Base-by-base conservation (phyloP, 1,140 invertebrate genomes). In the Drosophila tani region DNA sequence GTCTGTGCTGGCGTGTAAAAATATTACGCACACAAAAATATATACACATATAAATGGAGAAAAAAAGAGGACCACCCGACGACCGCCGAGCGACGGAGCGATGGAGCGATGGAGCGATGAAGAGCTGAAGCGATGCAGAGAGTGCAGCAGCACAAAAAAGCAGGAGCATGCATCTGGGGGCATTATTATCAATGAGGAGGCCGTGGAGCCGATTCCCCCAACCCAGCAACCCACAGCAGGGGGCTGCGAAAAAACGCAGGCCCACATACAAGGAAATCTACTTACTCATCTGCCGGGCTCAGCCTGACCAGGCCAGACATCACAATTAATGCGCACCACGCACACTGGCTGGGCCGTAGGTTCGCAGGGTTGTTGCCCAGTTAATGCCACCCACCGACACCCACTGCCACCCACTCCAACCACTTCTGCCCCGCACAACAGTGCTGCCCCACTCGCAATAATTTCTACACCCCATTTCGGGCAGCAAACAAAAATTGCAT, bases 151-250 rank as follows among this genome's bases (percentile, higher is more conserved):
- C 29, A 53, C 59, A 65, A 51, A 69, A 53, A 51, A 35, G 11
- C 17, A 40, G 19, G 35, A 49, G 40, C 27, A 27, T 40, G 35
- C 66, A 43, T 15, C 59, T 32, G 60, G 84, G 63, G 81, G 85
- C 81, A 82, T 91, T 90, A 90, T 90, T 90, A 85, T 90, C 85
- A 90, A 85, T 90, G 86, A 90, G 85, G 85, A 60, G 69, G 27
- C 53, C 69, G n/a, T 51, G 60, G 21, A 62, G 75, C 46, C 76
- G 60, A 73, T 55, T 41, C 21, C 43, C 40, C 67, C 68, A 11
- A 14, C 41, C 9, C 47, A 35, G 2, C 32, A 2, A 8, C 7
- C n/a, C 19, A 35, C 21, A 51, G 27, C 15, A 62, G 41, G 29
- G 17, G 46, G 41, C 40, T 47, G 80, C 43, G 43, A 58, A 46